Evolutionary conservation across 64 coral and sea anemone species (phyloP).

Genomic region (Dendronephthya gigantea): DNA sequence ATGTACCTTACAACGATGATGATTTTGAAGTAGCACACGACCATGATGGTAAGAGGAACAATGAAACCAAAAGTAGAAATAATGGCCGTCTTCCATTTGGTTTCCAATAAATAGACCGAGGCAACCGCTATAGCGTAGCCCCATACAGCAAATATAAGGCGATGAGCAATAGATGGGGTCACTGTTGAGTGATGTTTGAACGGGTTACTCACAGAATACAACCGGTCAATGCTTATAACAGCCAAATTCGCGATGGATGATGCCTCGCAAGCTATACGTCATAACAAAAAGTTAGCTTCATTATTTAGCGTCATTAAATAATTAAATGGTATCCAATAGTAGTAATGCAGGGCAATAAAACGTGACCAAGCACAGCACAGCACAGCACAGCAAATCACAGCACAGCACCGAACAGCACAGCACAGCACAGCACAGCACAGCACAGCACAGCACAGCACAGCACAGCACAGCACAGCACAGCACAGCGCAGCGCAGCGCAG

Average conservation of each 20-base stretch:
- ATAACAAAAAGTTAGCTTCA: too few relatives aligned
- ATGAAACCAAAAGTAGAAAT: not conserved
- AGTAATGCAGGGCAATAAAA: too few relatives aligned
- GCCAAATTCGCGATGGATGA: not conserved
- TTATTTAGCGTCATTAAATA: too few relatives aligned
- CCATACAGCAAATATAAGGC: not conserved
- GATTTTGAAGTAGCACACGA: not conserved
- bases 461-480: too few relatives aligned
- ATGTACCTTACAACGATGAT: not conserved
- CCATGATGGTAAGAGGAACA: not conserved
- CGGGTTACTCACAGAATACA: not conserved
- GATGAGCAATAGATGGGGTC: not conserved
- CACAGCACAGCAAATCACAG: too few relatives aligned
- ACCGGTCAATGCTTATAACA: not conserved
- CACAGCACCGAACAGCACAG: too few relatives aligned
- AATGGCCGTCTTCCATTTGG: not conserved
- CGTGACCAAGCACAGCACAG: too few relatives aligned
- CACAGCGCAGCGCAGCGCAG: too few relatives aligned
- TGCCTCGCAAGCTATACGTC: not conserved
- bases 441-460: too few relatives aligned
- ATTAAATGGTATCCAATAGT: too few relatives aligned
- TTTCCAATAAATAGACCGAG: not conserved
- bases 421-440: too few relatives aligned
- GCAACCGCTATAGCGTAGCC: not conserved
- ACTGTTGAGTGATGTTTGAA: constrained; percentile 5